phyloP scores from a whole-genome alignment of 2,113 vertebrate species.

The Psephotus haematonotus region DNA sequence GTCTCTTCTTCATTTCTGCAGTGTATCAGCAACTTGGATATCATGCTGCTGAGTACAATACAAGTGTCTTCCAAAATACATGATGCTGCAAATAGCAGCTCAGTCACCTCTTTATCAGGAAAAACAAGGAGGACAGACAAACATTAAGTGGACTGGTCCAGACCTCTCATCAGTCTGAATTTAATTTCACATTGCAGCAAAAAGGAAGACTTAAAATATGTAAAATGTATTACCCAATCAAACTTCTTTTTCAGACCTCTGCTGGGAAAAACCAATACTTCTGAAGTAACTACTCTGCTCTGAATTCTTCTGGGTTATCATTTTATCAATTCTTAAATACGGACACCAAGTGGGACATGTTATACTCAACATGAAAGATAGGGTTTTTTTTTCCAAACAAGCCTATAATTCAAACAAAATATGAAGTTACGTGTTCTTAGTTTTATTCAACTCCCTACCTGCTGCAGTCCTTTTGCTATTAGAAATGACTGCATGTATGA shows the following conservation, averaged over 20 bases:
- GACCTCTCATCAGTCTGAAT: background rate
- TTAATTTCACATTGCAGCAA: background rate
- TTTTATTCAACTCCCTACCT: background rate
- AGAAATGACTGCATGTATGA: background rate
- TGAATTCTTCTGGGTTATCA: background rate
- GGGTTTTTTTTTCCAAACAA: background rate
- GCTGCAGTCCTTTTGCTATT: background rate
- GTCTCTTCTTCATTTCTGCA: background rate
- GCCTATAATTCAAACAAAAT: background rate
- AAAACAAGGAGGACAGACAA: background rate
- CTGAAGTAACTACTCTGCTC: background rate
- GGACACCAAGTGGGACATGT: background rate
- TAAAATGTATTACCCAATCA: background rate
- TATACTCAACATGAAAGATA: background rate
- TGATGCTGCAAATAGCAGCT: background rate
- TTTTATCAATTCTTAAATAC: background rate
- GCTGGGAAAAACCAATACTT: background rate
- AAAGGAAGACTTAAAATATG: background rate
- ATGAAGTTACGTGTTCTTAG: background rate
- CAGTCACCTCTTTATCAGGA: background rate
- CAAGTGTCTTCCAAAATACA: background rate
- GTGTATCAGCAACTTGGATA: background rate
- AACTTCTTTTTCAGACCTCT: background rate
- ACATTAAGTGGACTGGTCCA: background rate
- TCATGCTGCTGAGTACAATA: fast-evolving